These are phyloP conservation scores for Leptopilina myrica DNA, from an alignment of 2,888 invertebrate genomes.

Conservation along the genomic window DNA sequence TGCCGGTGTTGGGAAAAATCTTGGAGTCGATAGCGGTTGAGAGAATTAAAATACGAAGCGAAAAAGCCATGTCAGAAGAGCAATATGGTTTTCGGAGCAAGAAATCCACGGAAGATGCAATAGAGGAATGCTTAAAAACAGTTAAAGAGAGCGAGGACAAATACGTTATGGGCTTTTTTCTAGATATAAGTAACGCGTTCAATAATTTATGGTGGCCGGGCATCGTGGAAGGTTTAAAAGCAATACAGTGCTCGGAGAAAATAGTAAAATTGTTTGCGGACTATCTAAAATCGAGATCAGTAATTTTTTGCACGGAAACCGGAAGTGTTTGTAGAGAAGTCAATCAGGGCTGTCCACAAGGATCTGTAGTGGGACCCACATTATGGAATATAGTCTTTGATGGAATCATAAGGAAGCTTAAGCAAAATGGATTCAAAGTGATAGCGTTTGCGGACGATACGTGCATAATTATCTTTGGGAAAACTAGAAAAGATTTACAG, in stretches of 20 bases:
- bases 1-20: slow-evolving; percentile 45
- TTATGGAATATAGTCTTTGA: slow-evolving; percentile 52
- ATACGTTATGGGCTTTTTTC: slow-evolving; percentile 17
- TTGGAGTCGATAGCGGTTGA: slow-evolving; percentile 44
- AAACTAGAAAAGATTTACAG: too few relatives aligned
- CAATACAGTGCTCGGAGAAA: background rate
- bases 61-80: background rate
- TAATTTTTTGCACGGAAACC: background rate
- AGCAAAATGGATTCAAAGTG: background rate
- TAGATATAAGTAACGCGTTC: slow-evolving; percentile 44
- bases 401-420: slow-evolving; percentile 20
- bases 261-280: background rate
- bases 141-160: background rate
- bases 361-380: slow-evolving; percentile 44
- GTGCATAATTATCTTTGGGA: slow-evolving; percentile 2
- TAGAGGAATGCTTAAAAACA: background rate
- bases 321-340: background rate
- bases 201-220: slow-evolving; percentile 34
- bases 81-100: slow-evolving; percentile 49
- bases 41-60: background rate
- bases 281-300: slow-evolving; percentile 42
- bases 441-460: slow-evolving; percentile 48
- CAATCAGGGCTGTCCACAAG: slow-evolving; percentile 46
- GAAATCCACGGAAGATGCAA: background rate
- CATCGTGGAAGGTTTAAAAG: background rate